Percentiles rank a stretch among this genome's conserved stretches.
These are phyloP conservation scores for Luscinia megarhynchos DNA, from an alignment of 2,797 vertebrate species.

Conservation along the genomic window DNA sequence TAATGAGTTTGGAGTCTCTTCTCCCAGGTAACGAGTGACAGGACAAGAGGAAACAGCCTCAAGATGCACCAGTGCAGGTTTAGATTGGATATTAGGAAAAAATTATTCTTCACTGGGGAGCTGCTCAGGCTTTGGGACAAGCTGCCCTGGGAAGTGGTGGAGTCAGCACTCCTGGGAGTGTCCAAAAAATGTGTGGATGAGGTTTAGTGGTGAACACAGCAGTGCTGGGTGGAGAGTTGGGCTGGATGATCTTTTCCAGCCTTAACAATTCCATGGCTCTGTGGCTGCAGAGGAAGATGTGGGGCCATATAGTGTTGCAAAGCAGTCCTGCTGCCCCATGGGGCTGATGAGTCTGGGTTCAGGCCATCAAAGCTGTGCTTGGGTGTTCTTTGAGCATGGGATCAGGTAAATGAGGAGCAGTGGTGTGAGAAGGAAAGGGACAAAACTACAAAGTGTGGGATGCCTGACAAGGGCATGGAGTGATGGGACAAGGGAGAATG, in stretches of 20 bases:
- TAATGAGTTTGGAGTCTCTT: background rate
- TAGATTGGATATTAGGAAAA: background rate
- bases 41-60: fast-evolving
- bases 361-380: background rate
- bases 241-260: background rate
- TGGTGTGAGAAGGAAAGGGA: background rate
- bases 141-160: background rate
- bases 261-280: background rate
- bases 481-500: background rate
- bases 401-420: background rate
- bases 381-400: fast-evolving
- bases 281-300: background rate
- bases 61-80: background rate
- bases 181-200: background rate
- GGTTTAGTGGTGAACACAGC: background rate
- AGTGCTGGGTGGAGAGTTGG: background rate
- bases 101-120: background rate
- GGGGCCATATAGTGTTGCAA: background rate
- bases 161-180: background rate
- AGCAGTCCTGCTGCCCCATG: fast-evolving
- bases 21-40: background rate
- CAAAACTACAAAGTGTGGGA: background rate
- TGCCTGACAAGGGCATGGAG: background rate
- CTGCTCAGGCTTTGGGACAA: background rate
- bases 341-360: background rate